Base-by-base conservation (phyloP, 2,888 invertebrate genomes). In the Gasteruption jaculator region DNA sequence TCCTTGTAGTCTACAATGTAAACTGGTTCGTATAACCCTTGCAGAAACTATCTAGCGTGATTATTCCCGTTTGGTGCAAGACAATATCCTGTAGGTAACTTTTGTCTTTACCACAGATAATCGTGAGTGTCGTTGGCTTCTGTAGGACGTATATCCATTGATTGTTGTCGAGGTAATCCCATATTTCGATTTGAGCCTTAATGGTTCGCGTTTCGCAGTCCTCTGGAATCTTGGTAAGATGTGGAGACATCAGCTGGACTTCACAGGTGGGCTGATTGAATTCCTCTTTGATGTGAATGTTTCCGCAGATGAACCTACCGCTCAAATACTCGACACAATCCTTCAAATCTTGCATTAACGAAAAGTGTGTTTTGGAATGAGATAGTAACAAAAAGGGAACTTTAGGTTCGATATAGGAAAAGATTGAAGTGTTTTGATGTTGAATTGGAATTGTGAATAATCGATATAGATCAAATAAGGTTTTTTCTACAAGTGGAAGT, bases 11-110 rank as follows among this genome's bases (percentile, higher is more conserved):
- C 36, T 50, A 44, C 10, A 46, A 25, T 8, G 43, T 12, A 15
- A 33, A 41, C 14, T 26, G 3, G 12, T 50, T 40, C 5, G 49
- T 45, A 29, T 44, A 50, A 18, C 41, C 48, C 25, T 41, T 50
- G 18, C 42, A 50, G 4, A 48, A 18, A 3, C 33, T n/a, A 5
- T 34, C 10, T 0, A 41, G 12, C n/a, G 34, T 11, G 8, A 50
- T 11, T 4, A 48, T 8, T 16, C 44, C 46, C 6, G 40, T 44
- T 16, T 30, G 12, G 8, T 37, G 33, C n/a, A 50, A 18, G 4
- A 41, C 27, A 14, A 53, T 22, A 18, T 53, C 49, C 35, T 51
- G 43, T 8, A 48, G 43, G 18, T 35, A 37, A 22, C 19, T 35
- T 5, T 41, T 22, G n/a, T 11, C 11, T 18, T 21, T 10, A 20